phyloP scores from a whole-genome alignment of 2,113 vertebrate genomes.

The Cyrtonyx montezumae region DNA sequence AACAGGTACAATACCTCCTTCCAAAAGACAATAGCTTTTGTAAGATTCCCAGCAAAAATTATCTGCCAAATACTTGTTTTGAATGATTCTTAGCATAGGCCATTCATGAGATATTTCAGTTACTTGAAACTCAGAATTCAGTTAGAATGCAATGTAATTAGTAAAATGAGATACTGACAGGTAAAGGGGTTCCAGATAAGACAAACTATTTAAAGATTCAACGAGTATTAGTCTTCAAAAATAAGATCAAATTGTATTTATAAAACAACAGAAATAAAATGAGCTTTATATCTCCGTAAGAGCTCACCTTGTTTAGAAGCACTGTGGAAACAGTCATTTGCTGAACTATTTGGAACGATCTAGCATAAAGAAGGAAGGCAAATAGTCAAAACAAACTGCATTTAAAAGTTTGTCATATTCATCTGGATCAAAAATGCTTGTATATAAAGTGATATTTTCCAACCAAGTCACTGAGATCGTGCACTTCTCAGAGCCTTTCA shows the following conservation, averaged over 20 bases:
- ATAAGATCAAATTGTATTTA: not conserved
- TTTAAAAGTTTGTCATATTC: not conserved
- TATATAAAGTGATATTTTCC: not conserved
- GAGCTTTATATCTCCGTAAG: not conserved
- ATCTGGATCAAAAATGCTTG: not conserved
- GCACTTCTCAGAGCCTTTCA: not conserved
- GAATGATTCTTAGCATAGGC: not conserved
- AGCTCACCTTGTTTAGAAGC: not conserved
- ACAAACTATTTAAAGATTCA: not conserved
- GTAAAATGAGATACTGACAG: not conserved
- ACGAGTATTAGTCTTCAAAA: not conserved
- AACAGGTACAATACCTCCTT: not conserved
- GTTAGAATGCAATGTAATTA: not conserved
- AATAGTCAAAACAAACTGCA: not conserved
- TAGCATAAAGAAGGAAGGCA: not conserved
- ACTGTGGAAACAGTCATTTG: not conserved
- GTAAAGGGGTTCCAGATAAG: not conserved
- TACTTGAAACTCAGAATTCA: not conserved
- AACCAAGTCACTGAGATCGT: not conserved
- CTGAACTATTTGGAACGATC: not conserved
- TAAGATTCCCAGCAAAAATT: not conserved
- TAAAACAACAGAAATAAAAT: too few relatives aligned
- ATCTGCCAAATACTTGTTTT: not conserved
- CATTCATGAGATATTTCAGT: not conserved
- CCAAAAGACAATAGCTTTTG: not conserved